A percentile compares a stretch with the other conserved stretches of the same genome.
Evolutionary conservation across 2,888 invertebrate genomes (phyloP).

Genomic region (Nemurella pictetii): DNA sequence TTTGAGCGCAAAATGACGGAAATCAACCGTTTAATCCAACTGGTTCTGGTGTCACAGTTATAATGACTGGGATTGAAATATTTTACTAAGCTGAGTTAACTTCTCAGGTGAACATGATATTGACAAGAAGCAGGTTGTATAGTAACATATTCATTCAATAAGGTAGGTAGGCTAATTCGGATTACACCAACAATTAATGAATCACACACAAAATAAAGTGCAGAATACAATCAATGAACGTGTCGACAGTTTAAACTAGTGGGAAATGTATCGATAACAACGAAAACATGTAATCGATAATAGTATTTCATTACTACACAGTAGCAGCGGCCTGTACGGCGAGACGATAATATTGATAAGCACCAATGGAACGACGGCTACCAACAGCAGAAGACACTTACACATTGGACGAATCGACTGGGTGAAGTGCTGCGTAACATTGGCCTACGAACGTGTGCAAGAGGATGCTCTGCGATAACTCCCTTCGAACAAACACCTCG

Average conservation of each 20-base stretch:
- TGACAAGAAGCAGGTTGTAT: not conserved
- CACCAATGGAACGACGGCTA: slow-evolving; percentile 20
- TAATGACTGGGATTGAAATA: not conserved
- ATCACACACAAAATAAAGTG: not conserved
- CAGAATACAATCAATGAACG: not conserved
- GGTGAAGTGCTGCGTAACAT: not conserved
- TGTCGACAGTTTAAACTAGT: not conserved
- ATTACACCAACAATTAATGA: not conserved
- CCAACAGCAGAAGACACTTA: slow-evolving; percentile 14
- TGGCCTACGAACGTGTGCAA: not conserved
- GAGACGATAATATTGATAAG: slow-evolving; percentile 21
- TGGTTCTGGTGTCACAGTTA: not conserved
- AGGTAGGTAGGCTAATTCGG: not conserved
- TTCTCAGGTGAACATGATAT: not conserved
- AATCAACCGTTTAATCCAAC: not conserved
- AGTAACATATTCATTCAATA: not conserved
- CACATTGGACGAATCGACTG: slow-evolving; percentile 18
- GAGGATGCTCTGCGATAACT: not conserved
- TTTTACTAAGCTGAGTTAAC: not conserved
- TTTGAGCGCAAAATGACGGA: not conserved
- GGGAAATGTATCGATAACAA: not conserved
- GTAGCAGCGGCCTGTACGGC: slow-evolving; percentile 25
- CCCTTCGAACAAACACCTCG: not conserved
- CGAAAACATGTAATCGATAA: not conserved
- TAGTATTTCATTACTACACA: slow-evolving; percentile 25